These are phyloP conservation scores for Gasterosteus nipponicus DNA, from an alignment of 2,113 vertebrate genomes.

Conservation along the genomic window DNA sequence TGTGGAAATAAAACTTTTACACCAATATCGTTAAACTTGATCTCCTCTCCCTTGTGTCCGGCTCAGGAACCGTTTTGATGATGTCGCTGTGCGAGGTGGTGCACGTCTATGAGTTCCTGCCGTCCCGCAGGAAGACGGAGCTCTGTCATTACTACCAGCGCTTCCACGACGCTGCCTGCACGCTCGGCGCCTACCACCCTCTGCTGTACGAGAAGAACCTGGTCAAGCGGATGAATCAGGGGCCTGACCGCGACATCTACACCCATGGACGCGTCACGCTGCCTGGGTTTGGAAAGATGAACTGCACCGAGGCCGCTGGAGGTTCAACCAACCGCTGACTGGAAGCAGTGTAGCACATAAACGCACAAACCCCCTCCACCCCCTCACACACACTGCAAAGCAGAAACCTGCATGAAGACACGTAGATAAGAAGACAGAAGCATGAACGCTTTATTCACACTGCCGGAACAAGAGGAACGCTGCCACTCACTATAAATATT, in stretches of 20 bases:
- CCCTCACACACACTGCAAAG: not conserved
- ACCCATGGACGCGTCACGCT: conserved; percentile 76
- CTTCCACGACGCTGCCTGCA: conserved; percentile 83
- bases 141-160: conserved; percentile 86
- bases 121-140: conserved; percentile 80
- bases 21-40: not conserved
- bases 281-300: conserved; percentile 76
- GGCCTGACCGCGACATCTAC: conserved; percentile 77
- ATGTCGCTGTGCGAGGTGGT: conserved; percentile 84
- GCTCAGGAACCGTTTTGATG: conserved; percentile 82
- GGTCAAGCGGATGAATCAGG: conserved; percentile 83
- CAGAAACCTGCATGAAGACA: conserved; percentile 48
- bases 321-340: conserved; percentile 6
- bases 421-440: not conserved
- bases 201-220: conserved; percentile 86
- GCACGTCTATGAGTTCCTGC: conserved; percentile 84
- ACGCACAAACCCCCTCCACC: not conserved
- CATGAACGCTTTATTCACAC: conserved; percentile 47
- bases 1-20: not conserved
- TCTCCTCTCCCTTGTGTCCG: not conserved
- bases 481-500: conserved; percentile 7
- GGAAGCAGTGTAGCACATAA: not conserved
- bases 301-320: conserved; percentile 64
- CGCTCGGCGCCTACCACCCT: conserved; percentile 84
- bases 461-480: conserved; percentile 6